Percentiles rank a stretch among this genome's conserved stretches.
Evolutionary conservation across 2,888 invertebrate genomes (phyloP).

Genomic region (Alloscopus bannaensis): DNA sequence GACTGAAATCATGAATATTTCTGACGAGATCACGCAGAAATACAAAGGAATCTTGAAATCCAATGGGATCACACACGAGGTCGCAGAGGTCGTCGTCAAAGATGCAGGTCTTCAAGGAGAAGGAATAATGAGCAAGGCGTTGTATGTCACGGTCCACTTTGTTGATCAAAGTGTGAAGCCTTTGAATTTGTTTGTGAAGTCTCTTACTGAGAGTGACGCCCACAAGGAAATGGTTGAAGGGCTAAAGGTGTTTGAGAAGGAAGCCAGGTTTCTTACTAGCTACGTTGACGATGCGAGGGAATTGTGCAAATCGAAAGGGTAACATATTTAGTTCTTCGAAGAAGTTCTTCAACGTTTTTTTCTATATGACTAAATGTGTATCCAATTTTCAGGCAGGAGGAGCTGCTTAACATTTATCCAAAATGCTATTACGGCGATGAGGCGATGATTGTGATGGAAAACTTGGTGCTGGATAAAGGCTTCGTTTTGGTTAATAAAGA

Average conservation of each 20-base stretch:
- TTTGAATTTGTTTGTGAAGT: constrained; percentile 62
- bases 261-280: constrained; percentile 47
- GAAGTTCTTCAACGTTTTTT: not conserved
- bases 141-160: constrained; percentile 55
- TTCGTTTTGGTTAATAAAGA: constrained; percentile 44
- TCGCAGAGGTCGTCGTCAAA: constrained; percentile 24
- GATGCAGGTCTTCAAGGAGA: constrained; percentile 50
- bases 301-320: constrained; percentile 56
- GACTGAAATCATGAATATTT: not conserved
- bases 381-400: constrained; percentile 18
- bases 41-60: constrained; percentile 23
- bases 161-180: constrained; percentile 13
- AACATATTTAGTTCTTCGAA: not conserved
- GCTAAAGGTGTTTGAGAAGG: constrained; percentile 56
- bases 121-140: constrained; percentile 34
- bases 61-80: constrained; percentile 47
- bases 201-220: not conserved
- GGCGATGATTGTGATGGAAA: constrained; percentile 55
- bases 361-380: not conserved
- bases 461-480: constrained; percentile 48
- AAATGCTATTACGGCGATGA: constrained; percentile 60
- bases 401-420: constrained; percentile 51
- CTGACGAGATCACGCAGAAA: constrained; percentile 4
- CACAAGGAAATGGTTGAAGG: constrained; percentile 32
- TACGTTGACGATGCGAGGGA: constrained; percentile 48